Evolutionary conservation across 2,797 vertebrate species (phyloP), one percentile per base, ranked within the genome.

Genomic region (Acanthurus lineatus): DNA sequence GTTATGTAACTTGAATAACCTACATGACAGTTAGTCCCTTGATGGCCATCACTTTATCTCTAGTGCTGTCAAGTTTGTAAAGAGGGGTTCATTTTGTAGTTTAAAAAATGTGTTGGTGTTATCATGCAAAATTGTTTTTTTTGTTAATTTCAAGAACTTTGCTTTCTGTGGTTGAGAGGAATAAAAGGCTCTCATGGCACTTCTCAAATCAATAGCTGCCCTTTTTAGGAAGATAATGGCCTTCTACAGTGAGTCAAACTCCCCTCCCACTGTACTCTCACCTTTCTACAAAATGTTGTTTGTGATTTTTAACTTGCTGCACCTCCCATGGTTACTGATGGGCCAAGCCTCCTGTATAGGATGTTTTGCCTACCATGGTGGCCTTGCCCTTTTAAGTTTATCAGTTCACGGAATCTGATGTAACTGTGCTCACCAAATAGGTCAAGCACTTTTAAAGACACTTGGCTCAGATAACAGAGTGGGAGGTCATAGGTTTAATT

Each of bases 401-500:
- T 69, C 64, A 64, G 20, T 73, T 69, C 19, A 4, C 64, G 32
- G 40, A 74, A 60, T 80, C 48, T 82, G 73, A 78, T 68, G 67
- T 68, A 82, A 85, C 67, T n/a, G 20, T 69, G n/a, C 22, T 52
- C 38, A 28, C 6, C 7, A 84, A 77, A 51, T 73, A 60, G 72
- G 67, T 61, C 76, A 81, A 51, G 19, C 42, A 60, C 61, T 60
- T 49, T 59, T 9, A 73, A 63, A 73, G 60, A 69, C 38, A 2
- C 72, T 49, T 67, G 28, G 28, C 40, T 32, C 42, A 45, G 17
- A 47, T 73, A 45, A 63, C n/a, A 35, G 19, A 52, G 53, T 59
- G 51, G 20, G n/a, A 40, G 38, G 20, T 76, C 60, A 56, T 42
- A 28, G 49, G 25, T 53, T n/a, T 48, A 40, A 3, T 44, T 35